These are phyloP conservation scores for Amphiprion percula DNA, from an alignment of 2,113 vertebrate species.

Conservation along the genomic window DNA sequence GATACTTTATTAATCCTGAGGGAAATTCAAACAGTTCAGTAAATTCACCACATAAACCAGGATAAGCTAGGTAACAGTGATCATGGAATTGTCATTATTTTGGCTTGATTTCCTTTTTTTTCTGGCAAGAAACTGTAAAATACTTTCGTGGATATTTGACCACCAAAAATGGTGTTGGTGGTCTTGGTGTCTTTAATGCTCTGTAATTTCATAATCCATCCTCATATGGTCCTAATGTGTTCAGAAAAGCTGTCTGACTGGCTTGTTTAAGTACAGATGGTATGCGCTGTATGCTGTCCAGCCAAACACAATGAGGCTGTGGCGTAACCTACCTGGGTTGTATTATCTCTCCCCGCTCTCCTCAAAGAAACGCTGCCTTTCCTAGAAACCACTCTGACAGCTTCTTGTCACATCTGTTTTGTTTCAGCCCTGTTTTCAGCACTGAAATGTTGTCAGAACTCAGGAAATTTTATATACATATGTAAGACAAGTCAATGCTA, in stretches of 20 bases:
- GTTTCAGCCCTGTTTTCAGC: neutral
- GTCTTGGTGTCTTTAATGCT: too few species aligned
- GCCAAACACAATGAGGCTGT: constrained; percentile 24
- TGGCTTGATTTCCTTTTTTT: too few species aligned
- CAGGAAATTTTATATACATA: neutral
- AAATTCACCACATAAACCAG: too few species aligned
- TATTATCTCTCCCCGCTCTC: constrained; percentile 3
- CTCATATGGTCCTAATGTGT: constrained; percentile 22
- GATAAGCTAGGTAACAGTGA: too few species aligned
- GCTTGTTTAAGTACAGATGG: constrained; percentile 30
- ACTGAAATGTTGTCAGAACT: constrained; percentile 22
- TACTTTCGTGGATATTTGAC: too few species aligned
- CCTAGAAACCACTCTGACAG: constrained; percentile 13
- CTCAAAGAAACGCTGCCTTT: neutral
- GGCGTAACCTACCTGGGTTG: constrained; percentile 21
- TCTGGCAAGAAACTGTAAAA: too few species aligned
- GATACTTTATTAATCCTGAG: too few species aligned
- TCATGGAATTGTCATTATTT: too few species aligned
- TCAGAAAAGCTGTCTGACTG: neutral
- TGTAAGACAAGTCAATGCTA: constrained; percentile 11
- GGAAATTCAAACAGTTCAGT: too few species aligned
- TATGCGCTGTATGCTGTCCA: constrained; percentile 13
- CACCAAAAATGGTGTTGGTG: too few species aligned
- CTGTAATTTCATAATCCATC: too few species aligned
- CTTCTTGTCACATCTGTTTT: constrained; percentile 27